phyloP scores from a whole-genome alignment of 2,888 invertebrate species.

The Odontothrips loti region DNA sequence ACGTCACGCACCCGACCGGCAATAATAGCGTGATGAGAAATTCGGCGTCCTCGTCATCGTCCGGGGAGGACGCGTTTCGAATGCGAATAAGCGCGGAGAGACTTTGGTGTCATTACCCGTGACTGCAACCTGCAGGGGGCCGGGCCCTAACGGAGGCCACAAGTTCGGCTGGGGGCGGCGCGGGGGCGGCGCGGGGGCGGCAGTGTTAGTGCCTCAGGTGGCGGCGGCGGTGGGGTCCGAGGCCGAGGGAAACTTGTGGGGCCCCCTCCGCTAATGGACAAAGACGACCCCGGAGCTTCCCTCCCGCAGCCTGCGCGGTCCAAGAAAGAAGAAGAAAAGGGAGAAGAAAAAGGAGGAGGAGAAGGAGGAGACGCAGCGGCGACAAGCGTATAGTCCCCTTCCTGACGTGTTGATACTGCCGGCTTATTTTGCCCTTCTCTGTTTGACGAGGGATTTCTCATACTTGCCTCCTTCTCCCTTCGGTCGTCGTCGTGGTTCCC shows the following conservation, averaged over 20 bases:
- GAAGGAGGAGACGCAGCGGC: background rate
- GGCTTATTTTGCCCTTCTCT: constrained; percentile 20
- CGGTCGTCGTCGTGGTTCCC: background rate
- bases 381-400: background rate
- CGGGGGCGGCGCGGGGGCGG: background rate
- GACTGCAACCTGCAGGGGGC: too few species aligned
- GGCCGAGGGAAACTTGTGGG: background rate
- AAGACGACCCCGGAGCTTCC: background rate
- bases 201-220: background rate
- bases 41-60: too few species aligned
- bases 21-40: too few species aligned
- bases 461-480: background rate
- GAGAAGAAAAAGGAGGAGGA: background rate
- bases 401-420: constrained; percentile 20
- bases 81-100: background rate
- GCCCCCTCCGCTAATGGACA: background rate
- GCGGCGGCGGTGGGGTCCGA: background rate
- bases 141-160: background rate
- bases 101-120: too few species aligned
- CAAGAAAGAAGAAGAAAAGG: background rate
- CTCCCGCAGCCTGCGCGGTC: background rate
- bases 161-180: background rate
- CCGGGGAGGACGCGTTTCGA: background rate
- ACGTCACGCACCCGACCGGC: too few species aligned
- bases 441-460: constrained; percentile 24